Conservation (phyloP, 1,140 invertebrate genomes). For the Agrilus planipennis region DNA sequence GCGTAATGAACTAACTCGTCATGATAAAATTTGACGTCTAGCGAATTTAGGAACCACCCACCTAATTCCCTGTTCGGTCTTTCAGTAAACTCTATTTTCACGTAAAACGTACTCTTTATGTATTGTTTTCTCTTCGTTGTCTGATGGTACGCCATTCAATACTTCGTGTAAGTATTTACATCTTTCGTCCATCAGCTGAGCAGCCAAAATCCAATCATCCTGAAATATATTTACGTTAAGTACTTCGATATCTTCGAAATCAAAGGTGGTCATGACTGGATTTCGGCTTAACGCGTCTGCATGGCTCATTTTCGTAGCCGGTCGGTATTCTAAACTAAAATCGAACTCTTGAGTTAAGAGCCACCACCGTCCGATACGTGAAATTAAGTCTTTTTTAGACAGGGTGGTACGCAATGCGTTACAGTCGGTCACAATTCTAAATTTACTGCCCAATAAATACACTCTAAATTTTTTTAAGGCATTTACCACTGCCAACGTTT, state of each 20-base stretch:
- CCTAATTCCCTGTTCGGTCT: background rate
- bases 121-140: background rate
- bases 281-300: conserved; percentile 28
- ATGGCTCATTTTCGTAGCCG: conserved; percentile 23
- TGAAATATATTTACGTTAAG: conserved; percentile 7
- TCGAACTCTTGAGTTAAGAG: conserved; percentile 23
- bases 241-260: no score
- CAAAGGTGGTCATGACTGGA: no score
- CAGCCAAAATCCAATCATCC: conserved; percentile 14
- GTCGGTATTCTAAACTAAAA: conserved; percentile 25
- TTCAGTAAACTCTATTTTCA: background rate
- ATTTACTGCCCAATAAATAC: no score
- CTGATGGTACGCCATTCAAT: background rate
- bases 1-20: background rate
- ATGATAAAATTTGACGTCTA: background rate
- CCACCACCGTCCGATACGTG: conserved; percentile 30
- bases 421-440: conserved; percentile 27
- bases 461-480: conserved; percentile 32
- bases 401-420: conserved; percentile 16
- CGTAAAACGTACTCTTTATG: background rate
- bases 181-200: conserved; percentile 3
- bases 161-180: conserved; percentile 3
- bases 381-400: conserved; percentile 23
- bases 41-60: background rate
- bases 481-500: conserved; percentile 7